phyloP scores from a whole-genome alignment of 1,140 invertebrate genomes.

The Papilio aristodemus region DNA sequence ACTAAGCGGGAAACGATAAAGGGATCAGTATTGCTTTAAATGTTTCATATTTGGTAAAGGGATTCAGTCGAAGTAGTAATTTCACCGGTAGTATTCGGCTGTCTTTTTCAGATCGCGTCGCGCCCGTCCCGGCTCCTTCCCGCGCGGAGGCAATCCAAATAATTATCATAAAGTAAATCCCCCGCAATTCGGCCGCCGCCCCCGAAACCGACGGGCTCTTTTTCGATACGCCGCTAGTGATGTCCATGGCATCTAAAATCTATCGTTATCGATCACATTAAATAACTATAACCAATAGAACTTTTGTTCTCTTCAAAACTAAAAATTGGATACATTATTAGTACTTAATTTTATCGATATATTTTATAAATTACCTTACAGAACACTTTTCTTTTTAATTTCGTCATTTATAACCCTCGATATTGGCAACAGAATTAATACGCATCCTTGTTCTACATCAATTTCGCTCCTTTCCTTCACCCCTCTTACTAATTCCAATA shows the following conservation, averaged over 20 bases:
- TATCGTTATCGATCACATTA: slow-evolving; percentile 37
- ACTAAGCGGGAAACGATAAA: no score
- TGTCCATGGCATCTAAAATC: slow-evolving; percentile 40
- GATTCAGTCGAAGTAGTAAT: slow-evolving; percentile 43
- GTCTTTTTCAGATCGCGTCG: slow-evolving; percentile 46
- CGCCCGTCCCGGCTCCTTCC: slow-evolving; percentile 52
- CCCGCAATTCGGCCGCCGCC: slow-evolving; percentile 63
- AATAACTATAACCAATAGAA: not conserved
- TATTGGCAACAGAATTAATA: slow-evolving; percentile 67
- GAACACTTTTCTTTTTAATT: not conserved
- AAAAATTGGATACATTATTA: not conserved
- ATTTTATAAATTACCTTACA: not conserved
- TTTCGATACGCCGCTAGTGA: slow-evolving; percentile 45
- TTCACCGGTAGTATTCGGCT: slow-evolving; percentile 49
- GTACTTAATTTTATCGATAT: not conserved
- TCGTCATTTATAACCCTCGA: slow-evolving; percentile 43
- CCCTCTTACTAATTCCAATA: slow-evolving; percentile 61
- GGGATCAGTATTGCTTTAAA: not conserved
- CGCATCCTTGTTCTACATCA: slow-evolving; percentile 57
- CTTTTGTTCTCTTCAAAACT: not conserved
- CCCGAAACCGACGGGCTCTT: slow-evolving; percentile 46
- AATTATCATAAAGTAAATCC: slow-evolving; percentile 76
- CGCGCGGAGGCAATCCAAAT: slow-evolving; percentile 70
- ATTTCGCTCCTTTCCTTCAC: slow-evolving; percentile 52
- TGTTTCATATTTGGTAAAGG: slow-evolving; percentile 17